Percentiles rank a stretch among this genome's conserved stretches.
Conservation (phyloP, 2,797 vertebrate species). For the Sebastes nivosus region DNA sequence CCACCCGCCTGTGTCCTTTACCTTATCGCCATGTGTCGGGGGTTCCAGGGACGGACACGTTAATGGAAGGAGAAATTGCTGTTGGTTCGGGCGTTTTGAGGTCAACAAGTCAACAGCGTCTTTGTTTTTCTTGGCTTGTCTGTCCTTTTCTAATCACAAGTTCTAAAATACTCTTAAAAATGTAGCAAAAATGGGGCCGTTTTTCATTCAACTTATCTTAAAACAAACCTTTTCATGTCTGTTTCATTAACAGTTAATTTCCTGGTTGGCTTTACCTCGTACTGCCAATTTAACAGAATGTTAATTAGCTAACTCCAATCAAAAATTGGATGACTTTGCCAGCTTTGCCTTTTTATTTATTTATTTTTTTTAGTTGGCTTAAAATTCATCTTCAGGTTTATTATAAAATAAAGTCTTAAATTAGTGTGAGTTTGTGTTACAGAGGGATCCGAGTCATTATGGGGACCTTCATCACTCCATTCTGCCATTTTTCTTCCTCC, state of each 20-base stretch:
- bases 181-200: not conserved
- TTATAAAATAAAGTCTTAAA: not conserved
- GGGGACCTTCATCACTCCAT: constrained; percentile 15
- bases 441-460: constrained; percentile 17
- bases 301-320: not conserved
- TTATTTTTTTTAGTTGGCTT: not conserved
- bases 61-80: not conserved
- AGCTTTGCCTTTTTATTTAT: not conserved
- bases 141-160: not conserved
- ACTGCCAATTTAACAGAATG: not conserved
- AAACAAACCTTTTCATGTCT: not conserved
- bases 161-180: not conserved
- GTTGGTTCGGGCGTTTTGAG: constrained; percentile 21
- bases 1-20: constrained; percentile 42
- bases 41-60: constrained; percentile 20
- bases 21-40: constrained; percentile 35
- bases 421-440: constrained; percentile 11
- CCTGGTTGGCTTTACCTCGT: not conserved
- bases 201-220: constrained; percentile 1
- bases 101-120: constrained; percentile 10
- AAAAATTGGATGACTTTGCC: not conserved
- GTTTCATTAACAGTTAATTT: constrained; percentile 14
- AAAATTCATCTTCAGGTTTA: constrained; percentile 2
- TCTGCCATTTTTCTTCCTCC: constrained; percentile 48
- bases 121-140: not conserved